Conservation (phyloP, 2,888 invertebrate genomes). For the Cryptus armator region DNA sequence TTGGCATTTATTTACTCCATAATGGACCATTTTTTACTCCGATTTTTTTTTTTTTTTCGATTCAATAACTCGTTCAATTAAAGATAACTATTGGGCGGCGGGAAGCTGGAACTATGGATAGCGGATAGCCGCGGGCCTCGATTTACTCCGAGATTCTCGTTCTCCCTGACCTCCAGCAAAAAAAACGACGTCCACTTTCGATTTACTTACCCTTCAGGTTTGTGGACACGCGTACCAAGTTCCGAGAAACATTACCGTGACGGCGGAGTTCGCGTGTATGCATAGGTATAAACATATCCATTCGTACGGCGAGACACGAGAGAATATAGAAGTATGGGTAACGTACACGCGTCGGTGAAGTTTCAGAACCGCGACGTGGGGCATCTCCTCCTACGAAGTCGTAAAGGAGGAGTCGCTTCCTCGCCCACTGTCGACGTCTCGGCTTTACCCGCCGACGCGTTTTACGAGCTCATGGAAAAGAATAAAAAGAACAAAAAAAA, state of each 20-base stretch:
- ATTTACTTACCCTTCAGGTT: conserved; percentile 33
- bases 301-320: conserved; percentile 30
- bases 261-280: not conserved
- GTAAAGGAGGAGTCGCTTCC: conserved; percentile 53
- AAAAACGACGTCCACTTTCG: conserved; percentile 30
- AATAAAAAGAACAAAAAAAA: conserved; percentile 50
- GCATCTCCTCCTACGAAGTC: conserved; percentile 51
- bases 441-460: conserved; percentile 38
- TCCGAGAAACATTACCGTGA: conserved; percentile 19
- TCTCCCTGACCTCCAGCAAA: conserved; percentile 10
- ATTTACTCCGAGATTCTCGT: conserved; percentile 41
- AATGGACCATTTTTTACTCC: conserved; percentile 62
- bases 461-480: conserved; percentile 62
- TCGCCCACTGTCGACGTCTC: conserved; percentile 63
- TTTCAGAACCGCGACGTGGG: conserved; percentile 39
- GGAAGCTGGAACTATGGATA: not conserved
- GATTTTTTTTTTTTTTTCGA: conserved; percentile 48
- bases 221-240: not conserved
- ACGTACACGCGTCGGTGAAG: conserved; percentile 47
- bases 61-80: conserved; percentile 19
- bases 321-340: conserved; percentile 23
- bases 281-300: not conserved
- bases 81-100: not conserved
- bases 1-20: conserved; percentile 7
- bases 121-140: conserved; percentile 16